Evolutionary conservation across 2,888 invertebrate genomes (phyloP).

Genomic region (Anticlea derivata): DNA sequence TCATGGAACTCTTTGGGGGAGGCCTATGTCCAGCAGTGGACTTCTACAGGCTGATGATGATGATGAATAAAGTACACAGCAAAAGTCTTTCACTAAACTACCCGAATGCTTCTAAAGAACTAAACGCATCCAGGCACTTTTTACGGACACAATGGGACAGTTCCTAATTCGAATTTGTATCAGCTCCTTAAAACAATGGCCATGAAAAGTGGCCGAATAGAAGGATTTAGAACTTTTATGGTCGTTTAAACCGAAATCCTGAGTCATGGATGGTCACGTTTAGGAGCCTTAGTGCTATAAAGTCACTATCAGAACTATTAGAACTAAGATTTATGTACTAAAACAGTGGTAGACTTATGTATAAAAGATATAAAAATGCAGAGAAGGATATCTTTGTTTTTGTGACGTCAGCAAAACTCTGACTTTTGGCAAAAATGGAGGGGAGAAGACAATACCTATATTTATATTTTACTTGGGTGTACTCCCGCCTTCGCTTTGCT

Average conservation of each 20-base stretch:
- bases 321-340: slow-evolving; percentile 19
- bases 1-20: too few species aligned
- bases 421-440: too few species aligned
- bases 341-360: slow-evolving; percentile 14
- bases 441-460: too few species aligned
- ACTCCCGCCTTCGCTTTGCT: too few species aligned
- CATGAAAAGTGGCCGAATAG: slow-evolving; percentile 26
- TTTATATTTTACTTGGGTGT: too few species aligned
- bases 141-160: not conserved
- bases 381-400: too few species aligned
- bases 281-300: slow-evolving; percentile 19
- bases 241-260: slow-evolving; percentile 32
- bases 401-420: too few species aligned
- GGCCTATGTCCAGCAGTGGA: too few species aligned
- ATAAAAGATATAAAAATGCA: too few species aligned
- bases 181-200: not conserved
- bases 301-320: slow-evolving; percentile 24
- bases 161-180: not conserved
- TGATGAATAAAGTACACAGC: not conserved
- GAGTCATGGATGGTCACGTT: slow-evolving; percentile 30
- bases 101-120: not conserved
- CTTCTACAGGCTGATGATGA: too few species aligned
- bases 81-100: not conserved
- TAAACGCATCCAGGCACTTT: not conserved
- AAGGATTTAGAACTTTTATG: slow-evolving; percentile 39